A percentile compares a stretch with the other conserved stretches of the same genome.
phyloP scores from a whole-genome alignment of 1,140 invertebrate species.

The Drosophila guanche region DNA sequence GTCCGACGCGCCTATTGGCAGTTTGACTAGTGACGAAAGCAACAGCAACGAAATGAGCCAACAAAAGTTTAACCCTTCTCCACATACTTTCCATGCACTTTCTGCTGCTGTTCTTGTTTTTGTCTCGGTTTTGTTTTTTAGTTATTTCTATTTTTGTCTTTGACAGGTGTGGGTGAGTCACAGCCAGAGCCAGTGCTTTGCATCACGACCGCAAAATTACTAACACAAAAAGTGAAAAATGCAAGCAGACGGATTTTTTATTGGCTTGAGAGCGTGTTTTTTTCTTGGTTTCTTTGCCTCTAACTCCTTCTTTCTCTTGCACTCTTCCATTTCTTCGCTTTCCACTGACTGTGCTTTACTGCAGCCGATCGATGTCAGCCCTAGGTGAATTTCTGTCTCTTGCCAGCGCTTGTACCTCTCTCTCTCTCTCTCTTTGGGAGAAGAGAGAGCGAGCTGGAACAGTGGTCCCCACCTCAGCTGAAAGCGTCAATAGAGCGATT shows the following conservation, averaged over 20 bases:
- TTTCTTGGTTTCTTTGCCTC: not conserved
- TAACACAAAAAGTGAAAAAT: not conserved
- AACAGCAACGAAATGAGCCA: conserved; percentile 40
- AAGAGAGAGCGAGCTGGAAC: too few relatives aligned
- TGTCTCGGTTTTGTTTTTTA: conserved; percentile 24
- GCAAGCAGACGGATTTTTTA: conserved; percentile 1
- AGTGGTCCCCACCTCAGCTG: too few relatives aligned
- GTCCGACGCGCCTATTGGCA: conserved; percentile 48
- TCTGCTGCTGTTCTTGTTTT: not conserved
- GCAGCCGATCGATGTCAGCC: too few relatives aligned
- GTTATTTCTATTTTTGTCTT: conserved; percentile 15
- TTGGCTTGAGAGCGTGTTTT: not conserved
- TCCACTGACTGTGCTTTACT: too few relatives aligned
- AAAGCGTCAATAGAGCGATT: too few relatives aligned
- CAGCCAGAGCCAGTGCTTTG: not conserved
- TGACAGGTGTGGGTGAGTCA: conserved; percentile 35
- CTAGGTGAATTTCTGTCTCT: too few relatives aligned
- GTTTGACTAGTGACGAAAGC: conserved; percentile 42
- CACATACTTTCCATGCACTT: conserved; percentile 1
- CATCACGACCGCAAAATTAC: not conserved
- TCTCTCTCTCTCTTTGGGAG: too few relatives aligned
- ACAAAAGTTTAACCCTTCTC: conserved; percentile 24
- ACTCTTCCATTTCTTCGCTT: not conserved
- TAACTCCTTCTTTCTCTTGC: not conserved
- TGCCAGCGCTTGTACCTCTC: too few relatives aligned